These are phyloP conservation scores for Amblyraja radiata DNA, from an alignment of 2,797 vertebrate genomes.

Conservation along the genomic window DNA sequence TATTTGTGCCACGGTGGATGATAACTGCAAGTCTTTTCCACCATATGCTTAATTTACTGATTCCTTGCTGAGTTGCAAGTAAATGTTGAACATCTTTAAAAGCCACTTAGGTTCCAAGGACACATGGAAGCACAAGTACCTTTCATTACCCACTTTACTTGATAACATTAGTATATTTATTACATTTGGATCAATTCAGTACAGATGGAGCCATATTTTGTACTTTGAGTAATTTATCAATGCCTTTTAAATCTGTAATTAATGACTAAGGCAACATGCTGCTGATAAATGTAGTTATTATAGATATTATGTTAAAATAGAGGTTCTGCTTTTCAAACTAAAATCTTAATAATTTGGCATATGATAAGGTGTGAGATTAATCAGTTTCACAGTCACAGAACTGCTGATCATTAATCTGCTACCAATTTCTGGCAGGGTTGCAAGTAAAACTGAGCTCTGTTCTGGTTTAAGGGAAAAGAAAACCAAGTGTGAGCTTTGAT, in stretches of 20 bases:
- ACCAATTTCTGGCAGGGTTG: constrained; percentile 29
- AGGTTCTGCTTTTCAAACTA: constrained; percentile 2
- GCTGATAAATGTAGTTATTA: background rate
- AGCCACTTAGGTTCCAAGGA: background rate
- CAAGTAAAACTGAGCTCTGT: background rate
- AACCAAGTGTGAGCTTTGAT: background rate
- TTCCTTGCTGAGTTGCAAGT: background rate
- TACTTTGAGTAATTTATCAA: background rate
- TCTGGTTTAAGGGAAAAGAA: constrained; percentile 2
- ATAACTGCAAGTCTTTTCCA: background rate
- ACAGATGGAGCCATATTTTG: background rate
- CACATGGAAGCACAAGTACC: too few species aligned
- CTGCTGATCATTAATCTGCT: constrained; percentile 21
- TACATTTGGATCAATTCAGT: background rate
- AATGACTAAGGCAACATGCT: background rate
- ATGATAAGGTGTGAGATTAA: constrained; percentile 12
- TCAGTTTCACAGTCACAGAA: constrained; percentile 27
- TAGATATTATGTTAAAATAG: constrained; percentile 20
- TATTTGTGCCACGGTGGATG: background rate
- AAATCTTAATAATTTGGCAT: constrained; percentile 34
- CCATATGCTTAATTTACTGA: background rate
- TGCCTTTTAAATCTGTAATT: background rate
- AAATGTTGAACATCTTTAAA: background rate
- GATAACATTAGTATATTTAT: background rate
- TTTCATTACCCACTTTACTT: background rate